Base-by-base conservation (phyloP, 2,888 invertebrate species). In the Abrostola triplasia region DNA sequence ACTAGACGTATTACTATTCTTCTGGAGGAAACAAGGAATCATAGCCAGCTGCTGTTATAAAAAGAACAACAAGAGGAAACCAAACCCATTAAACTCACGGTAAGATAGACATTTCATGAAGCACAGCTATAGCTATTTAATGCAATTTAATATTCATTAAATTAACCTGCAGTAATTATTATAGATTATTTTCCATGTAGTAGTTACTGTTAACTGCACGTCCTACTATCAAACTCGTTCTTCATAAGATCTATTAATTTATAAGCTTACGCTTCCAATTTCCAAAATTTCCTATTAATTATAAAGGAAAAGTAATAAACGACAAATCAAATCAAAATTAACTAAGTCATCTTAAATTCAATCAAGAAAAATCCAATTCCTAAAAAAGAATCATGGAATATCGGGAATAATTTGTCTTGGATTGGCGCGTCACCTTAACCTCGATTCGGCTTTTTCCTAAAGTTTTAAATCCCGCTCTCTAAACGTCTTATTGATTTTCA, bases 1-100 rank as follows among this genome's bases (percentile, higher is more conserved):
- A 52, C 95, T 98, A 69, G 99, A 99, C 88, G 88, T 98, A 0
- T 95, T 97, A 10, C 97, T 98, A 84, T 97, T 96, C 86, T 87
- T 95, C 87, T 92, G 95, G 83, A 92, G 92, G 76, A 85, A 92
- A 65, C 94, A 96, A 84, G 97, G 97, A n/a, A 94, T 97, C 48
- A 93, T 97, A 71, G 97, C 97, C n/a, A 92, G 94, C 57, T 95
- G 96, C 83, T 96, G 96, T 81, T 92, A 95, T 36, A 91, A 95
- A 70, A 95, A 95, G 61, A 95, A 95, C 60, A 96, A 96, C 81
- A 95, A 96, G 53, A 94, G 63, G 60, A 79, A 73, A 65, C 71
- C 76, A 0, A 73, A 54, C 42, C 96, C 96, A 36, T 52, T 89
- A 5, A 86, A 88, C 56, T 79, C 88, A 63, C 87, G 92, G 93